These are phyloP conservation scores for Drosophila bifasciata DNA, from an alignment of 1,140 invertebrate genomes.

Conservation along the genomic window DNA sequence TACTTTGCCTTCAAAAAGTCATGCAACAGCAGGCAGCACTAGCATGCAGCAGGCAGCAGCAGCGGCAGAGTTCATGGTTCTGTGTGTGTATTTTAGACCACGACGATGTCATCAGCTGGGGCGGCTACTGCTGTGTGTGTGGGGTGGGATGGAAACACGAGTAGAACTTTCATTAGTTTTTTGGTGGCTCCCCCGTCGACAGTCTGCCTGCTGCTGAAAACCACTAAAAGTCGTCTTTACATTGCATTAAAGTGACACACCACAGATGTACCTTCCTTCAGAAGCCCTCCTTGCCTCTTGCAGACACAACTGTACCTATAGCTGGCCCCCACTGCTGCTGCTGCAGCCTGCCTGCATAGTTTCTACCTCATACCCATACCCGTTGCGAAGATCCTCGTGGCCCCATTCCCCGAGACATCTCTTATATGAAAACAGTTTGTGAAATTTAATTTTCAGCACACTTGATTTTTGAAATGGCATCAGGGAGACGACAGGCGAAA, in stretches of 20 bases:
- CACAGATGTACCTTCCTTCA: no score
- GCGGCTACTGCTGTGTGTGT: constrained; percentile 4
- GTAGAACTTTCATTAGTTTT: constrained; percentile 71
- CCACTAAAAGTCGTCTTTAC: constrained; percentile 69
- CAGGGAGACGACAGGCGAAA: not conserved
- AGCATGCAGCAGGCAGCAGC: no score
- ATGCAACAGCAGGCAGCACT: constrained; percentile 20
- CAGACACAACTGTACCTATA: no score
- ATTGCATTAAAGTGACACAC: constrained; percentile 41
- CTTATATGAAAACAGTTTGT: constrained; percentile 55
- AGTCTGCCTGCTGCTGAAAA: constrained; percentile 25
- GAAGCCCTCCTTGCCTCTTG: no score
- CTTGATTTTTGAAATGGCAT: constrained; percentile 65
- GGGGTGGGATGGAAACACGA: not conserved
- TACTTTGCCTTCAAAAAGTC: constrained; percentile 66
- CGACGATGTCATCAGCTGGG: constrained; percentile 49
- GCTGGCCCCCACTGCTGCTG: not conserved
- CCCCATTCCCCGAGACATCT: not conserved
- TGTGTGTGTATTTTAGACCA: constrained; percentile 27
- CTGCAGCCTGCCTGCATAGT: not conserved
- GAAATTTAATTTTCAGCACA: constrained; percentile 76
- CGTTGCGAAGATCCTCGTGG: no score
- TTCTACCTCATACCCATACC: no score
- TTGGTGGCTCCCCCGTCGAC: constrained; percentile 17
- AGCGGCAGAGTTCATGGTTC: constrained; percentile 7